A percentile compares a stretch with the other conserved stretches of the same genome.
phyloP scores from a whole-genome alignment of 2,113 vertebrate species.

The Muntiacus muntjak region DNA sequence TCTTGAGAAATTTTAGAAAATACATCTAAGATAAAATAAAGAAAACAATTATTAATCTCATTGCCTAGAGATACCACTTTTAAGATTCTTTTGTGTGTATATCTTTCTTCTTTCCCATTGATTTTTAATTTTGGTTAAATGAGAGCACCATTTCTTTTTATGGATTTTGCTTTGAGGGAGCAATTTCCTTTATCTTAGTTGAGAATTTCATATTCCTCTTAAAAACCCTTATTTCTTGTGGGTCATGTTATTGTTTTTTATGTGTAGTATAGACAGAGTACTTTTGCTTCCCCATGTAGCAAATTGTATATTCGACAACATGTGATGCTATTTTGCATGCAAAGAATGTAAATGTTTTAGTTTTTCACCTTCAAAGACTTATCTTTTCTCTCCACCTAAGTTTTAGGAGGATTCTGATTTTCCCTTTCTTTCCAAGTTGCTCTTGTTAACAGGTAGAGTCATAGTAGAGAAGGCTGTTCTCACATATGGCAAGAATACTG shows the following conservation, averaged over 20 bases:
- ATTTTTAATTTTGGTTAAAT: slow-evolving; percentile 27
- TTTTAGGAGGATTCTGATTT: not conserved
- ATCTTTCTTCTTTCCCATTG: not conserved
- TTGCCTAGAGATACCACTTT: not conserved
- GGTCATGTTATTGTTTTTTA: not conserved
- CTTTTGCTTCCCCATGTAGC: not conserved
- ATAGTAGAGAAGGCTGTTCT: not conserved
- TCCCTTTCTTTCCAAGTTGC: not conserved
- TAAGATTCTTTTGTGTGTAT: not conserved
- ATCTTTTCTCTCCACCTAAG: not conserved
- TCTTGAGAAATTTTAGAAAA: not conserved
- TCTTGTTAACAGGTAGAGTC: not conserved
- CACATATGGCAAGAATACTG: not conserved
- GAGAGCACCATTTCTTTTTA: slow-evolving; percentile 35
- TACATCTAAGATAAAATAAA: not conserved
- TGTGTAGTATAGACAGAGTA: not conserved
- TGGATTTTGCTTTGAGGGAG: not conserved
- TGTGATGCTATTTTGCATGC: not conserved
- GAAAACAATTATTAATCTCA: not conserved
- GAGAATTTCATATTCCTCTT: not conserved
- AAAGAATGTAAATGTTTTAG: not conserved
- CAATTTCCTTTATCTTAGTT: not conserved
- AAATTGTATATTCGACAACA: not conserved
- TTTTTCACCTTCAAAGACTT: not conserved
- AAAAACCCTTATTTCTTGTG: not conserved